phyloP scores from a whole-genome alignment of 1,140 invertebrate species.

The Nymphalis io region DNA sequence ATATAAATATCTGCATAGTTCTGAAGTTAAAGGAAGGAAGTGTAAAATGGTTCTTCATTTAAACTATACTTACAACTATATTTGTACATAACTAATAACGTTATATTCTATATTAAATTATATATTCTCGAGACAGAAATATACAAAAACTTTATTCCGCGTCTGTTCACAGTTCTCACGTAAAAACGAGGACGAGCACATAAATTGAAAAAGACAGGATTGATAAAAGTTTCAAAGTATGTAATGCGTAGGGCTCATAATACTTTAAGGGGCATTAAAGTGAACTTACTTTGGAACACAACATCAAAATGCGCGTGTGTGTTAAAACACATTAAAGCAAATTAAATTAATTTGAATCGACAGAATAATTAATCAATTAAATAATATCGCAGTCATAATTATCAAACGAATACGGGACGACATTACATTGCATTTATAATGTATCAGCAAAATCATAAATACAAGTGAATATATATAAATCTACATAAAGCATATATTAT shows the following conservation, averaged over 20 bases:
- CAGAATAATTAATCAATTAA: too few relatives aligned
- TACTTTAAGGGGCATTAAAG: not conserved
- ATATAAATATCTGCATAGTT: too few relatives aligned
- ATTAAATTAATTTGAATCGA: too few relatives aligned
- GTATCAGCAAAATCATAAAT: too few relatives aligned
- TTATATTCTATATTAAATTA: not conserved
- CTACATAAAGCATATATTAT: too few relatives aligned
- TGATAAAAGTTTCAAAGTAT: slow-evolving; percentile 17
- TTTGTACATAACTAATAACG: not conserved
- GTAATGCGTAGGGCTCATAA: slow-evolving; percentile 14
- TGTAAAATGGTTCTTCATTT: not conserved
- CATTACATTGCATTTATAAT: too few relatives aligned
- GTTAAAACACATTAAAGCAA: too few relatives aligned
- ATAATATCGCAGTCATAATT: too few relatives aligned
- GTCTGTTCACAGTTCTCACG: slow-evolving; percentile 13
- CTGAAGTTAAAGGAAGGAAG: too few relatives aligned
- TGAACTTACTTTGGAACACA: not conserved
- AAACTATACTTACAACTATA: not conserved
- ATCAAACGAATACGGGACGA: too few relatives aligned
- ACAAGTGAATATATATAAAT: too few relatives aligned
- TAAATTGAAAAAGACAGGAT: slow-evolving; percentile 22
- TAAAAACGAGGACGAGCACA: slow-evolving; percentile 1
- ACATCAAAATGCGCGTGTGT: too few relatives aligned
- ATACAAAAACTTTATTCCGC: slow-evolving; percentile 21
- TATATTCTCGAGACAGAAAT: slow-evolving; percentile 15